phyloP scores from a whole-genome alignment of 2,888 invertebrate species.

The Thera obeliscata region DNA sequence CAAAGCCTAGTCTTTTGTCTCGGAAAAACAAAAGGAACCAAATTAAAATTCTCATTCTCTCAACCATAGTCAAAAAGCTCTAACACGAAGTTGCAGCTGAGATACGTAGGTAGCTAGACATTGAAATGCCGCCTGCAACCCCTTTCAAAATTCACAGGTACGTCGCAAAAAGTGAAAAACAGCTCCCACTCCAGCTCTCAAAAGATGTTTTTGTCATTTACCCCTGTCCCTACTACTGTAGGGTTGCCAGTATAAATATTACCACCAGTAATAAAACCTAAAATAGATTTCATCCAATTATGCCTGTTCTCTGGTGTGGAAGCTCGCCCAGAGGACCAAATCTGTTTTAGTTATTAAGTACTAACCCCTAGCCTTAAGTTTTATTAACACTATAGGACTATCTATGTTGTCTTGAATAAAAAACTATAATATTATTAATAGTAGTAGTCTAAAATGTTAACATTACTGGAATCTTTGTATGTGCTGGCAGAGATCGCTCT shows the following conservation, averaged over 20 bases:
- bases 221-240: slow-evolving; percentile 14
- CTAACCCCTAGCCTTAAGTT: too few species aligned
- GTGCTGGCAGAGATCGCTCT: too few species aligned
- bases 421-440: too few species aligned
- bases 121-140: slow-evolving; percentile 34
- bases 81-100: slow-evolving; percentile 6
- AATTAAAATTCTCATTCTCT: slow-evolving; percentile 15
- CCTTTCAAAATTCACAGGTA: slow-evolving; percentile 37
- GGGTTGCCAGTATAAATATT: slow-evolving; percentile 17
- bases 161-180: slow-evolving; percentile 35
- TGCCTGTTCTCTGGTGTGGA: too few species aligned
- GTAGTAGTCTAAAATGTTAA: too few species aligned
- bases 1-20: neutral
- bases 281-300: too few species aligned
- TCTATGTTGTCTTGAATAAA: too few species aligned
- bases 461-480: too few species aligned
- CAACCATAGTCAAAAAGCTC: slow-evolving; percentile 9
- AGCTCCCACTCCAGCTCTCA: slow-evolving; percentile 31
- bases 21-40: slow-evolving; percentile 2
- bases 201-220: slow-evolving; percentile 35
- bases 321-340: too few species aligned
- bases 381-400: too few species aligned
- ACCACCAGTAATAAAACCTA: neutral
- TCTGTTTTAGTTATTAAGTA: too few species aligned
- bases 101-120: neutral